phyloP scores from a whole-genome alignment of 2,113 vertebrate genomes.

The Hucho hucho region DNA sequence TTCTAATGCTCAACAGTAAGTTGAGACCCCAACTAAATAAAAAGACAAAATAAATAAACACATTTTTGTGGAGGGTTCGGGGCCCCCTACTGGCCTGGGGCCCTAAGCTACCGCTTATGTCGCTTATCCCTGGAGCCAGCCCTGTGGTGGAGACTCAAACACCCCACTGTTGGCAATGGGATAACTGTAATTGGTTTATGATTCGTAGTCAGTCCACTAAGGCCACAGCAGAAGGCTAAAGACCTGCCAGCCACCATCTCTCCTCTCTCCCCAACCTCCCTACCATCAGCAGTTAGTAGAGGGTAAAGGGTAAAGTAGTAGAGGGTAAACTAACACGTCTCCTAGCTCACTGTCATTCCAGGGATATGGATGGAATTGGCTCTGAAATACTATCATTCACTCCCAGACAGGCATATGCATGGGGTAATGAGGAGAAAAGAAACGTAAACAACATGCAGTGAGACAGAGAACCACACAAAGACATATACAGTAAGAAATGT shows the following conservation, averaged over 20 bases:
- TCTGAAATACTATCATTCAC: slow-evolving; percentile 1
- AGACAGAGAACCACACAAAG: background rate
- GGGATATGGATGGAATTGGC: background rate
- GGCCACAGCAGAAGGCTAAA: slow-evolving; percentile 16
- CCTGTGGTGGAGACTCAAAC: background rate
- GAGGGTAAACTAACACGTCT: background rate
- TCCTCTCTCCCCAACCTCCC: background rate
- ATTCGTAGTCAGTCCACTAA: slow-evolving; percentile 13
- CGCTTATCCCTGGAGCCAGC: too few relatives aligned
- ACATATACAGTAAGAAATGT: background rate
- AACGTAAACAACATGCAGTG: background rate
- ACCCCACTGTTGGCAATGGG: slow-evolving; percentile 14
- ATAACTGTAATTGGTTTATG: slow-evolving; percentile 8
- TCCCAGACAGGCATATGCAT: too few relatives aligned
- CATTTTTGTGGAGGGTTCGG: too few relatives aligned
- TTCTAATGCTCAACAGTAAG: too few relatives aligned
- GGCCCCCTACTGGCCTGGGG: too few relatives aligned
- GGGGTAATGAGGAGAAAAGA: background rate
- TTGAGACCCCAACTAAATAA: too few relatives aligned
- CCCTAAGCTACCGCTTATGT: too few relatives aligned
- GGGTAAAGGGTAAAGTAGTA: slow-evolving; percentile 2
- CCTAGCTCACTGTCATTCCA: background rate
- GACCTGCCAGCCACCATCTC: background rate
- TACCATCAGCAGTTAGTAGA: slow-evolving; percentile 4
- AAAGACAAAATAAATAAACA: too few relatives aligned